Evolutionary conservation across 2,113 vertebrate species (phyloP).

Genomic region (Fulica atra): DNA sequence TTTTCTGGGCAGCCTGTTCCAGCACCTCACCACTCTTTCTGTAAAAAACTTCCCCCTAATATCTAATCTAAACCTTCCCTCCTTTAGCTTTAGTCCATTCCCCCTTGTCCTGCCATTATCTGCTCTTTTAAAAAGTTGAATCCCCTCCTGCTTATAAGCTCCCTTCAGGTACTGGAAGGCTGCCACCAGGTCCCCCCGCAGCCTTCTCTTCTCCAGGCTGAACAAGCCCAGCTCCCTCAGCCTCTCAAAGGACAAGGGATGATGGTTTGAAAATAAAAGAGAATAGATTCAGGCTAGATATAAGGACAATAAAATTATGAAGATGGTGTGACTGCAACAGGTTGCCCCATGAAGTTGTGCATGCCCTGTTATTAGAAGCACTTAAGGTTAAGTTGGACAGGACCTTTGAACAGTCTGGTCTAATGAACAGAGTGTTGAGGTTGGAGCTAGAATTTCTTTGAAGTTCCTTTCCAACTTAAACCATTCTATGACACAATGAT

Average conservation of each 20-base stretch:
- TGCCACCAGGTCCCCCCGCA: no score
- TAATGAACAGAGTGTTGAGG: accelerated
- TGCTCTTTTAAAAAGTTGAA: no score
- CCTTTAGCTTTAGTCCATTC: no score
- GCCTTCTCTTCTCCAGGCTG: no score
- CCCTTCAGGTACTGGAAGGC: no score
- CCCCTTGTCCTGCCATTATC: no score
- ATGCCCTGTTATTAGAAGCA: neutral
- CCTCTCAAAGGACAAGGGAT: neutral
- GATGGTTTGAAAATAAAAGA: neutral
- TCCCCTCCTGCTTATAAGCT: no score
- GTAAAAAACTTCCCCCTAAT: no score
- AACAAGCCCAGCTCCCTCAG: no score
- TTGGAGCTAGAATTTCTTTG: neutral
- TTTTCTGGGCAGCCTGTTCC: no score
- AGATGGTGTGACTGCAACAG: accelerated
- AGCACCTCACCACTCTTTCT: no score
- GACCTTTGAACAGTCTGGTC: neutral
- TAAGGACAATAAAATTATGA: neutral
- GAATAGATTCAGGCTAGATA: neutral
- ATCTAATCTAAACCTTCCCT: no score
- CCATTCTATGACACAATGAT: neutral
- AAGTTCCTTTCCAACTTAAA: neutral
- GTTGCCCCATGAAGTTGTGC: neutral
- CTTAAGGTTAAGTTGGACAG: neutral